These are phyloP conservation scores for Drosophila oshimai DNA, from an alignment of 1,140 invertebrate genomes.

Conservation along the genomic window DNA sequence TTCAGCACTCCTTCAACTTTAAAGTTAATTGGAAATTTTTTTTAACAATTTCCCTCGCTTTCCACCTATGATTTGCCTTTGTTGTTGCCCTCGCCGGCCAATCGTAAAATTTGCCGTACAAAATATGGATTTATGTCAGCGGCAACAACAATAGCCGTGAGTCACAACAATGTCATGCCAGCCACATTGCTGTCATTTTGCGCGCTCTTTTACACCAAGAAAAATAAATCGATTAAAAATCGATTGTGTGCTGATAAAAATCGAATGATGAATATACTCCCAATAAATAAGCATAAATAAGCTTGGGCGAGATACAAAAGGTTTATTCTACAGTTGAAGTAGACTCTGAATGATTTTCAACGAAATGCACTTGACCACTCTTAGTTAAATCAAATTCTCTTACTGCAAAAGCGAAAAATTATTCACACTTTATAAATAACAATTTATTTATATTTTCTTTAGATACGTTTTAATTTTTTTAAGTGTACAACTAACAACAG, in stretches of 20 bases:
- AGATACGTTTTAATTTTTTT: no score
- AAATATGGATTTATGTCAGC: constrained; percentile 79
- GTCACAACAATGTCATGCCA: constrained; percentile 39
- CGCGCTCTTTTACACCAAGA: constrained; percentile 24
- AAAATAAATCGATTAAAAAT: not conserved
- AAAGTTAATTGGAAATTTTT: constrained; percentile 77
- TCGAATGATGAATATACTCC: no score
- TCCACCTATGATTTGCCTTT: constrained; percentile 34
- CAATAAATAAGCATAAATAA: no score
- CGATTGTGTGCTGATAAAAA: not conserved
- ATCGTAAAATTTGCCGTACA: constrained; percentile 71
- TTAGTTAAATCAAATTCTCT: no score
- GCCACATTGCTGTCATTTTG: constrained; percentile 51
- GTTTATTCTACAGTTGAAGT: no score
- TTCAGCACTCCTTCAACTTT: constrained; percentile 42
- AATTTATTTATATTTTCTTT: no score
- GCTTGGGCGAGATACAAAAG: no score
- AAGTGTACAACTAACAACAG: no score
- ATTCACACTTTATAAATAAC: no score
- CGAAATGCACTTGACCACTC: no score
- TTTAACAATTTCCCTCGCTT: constrained; percentile 61
- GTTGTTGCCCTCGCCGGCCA: constrained; percentile 37
- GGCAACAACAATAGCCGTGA: constrained; percentile 23
- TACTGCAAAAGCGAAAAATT: no score
- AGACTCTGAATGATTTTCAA: no score